phyloP scores from a whole-genome alignment of 2,113 vertebrate genomes.

The Seriola aureovittata region DNA sequence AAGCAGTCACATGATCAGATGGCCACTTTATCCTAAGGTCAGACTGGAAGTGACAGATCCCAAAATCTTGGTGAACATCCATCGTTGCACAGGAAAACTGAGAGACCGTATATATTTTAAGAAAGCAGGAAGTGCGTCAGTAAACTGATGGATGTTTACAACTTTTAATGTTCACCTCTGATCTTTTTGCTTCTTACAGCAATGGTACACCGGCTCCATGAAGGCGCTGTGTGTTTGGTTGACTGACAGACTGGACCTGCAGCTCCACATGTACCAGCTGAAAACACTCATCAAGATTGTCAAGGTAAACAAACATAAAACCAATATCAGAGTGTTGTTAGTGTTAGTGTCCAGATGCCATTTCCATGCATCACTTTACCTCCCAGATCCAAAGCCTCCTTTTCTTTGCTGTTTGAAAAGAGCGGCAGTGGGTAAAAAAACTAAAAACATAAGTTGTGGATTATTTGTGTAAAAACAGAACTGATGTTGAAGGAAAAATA shows the following conservation, averaged over 20 bases:
- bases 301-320: conserved; percentile 87
- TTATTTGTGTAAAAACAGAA: conserved; percentile 47
- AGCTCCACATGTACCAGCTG: conserved; percentile 97
- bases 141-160: not conserved
- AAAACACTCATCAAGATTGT: conserved; percentile 99
- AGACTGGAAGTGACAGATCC: too few relatives aligned
- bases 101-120: too few relatives aligned
- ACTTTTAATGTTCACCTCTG: too few relatives aligned
- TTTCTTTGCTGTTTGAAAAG: conserved; percentile 11
- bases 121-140: not conserved
- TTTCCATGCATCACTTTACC: not conserved
- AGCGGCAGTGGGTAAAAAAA: not conserved
- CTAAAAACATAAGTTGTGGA: not conserved
- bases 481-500: conserved; percentile 29
- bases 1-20: too few relatives aligned
- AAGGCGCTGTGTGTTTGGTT: conserved; percentile 94
- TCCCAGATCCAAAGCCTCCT: not conserved
- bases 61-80: too few relatives aligned
- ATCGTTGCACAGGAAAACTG: too few relatives aligned
- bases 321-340: not conserved
- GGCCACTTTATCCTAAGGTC: too few relatives aligned
- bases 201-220: conserved; percentile 95
- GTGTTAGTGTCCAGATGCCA: not conserved
- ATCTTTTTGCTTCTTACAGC: conserved; percentile 79
- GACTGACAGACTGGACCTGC: conserved; percentile 95